Percentiles rank a stretch among this genome's conserved stretches.
These are phyloP conservation scores for Danaus plexippus DNA, from an alignment of 1,140 invertebrate genomes.

Conservation along the genomic window DNA sequence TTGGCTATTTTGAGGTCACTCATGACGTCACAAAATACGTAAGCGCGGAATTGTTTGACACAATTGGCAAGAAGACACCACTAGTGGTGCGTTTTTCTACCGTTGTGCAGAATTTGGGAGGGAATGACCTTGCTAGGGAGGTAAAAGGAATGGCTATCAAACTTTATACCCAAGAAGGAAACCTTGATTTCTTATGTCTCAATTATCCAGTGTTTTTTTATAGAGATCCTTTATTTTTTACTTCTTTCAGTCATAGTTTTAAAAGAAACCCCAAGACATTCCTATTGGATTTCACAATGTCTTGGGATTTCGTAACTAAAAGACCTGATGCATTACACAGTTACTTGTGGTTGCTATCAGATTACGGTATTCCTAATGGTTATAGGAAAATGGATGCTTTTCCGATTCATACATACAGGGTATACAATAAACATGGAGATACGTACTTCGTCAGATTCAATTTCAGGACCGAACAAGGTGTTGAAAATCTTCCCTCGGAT, in stretches of 20 bases:
- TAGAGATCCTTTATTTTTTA: conserved; percentile 77
- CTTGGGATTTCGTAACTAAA: conserved; percentile 90
- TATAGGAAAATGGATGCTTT: conserved; percentile 79
- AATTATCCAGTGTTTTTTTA: conserved; percentile 82
- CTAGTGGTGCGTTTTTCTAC: conserved; percentile 81
- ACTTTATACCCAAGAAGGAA: conserved; percentile 82
- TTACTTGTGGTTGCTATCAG: conserved; percentile 85
- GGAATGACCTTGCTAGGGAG: conserved; percentile 81
- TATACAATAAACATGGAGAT: conserved; percentile 75
- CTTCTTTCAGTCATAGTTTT: conserved; percentile 71
- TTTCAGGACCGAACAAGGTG: conserved; percentile 79
- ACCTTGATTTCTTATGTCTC: conserved; percentile 81
- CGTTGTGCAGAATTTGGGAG: conserved; percentile 87
- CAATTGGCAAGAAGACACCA: conserved; percentile 88
- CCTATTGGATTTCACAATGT: conserved; percentile 82
- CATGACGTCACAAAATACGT: conserved; percentile 91
- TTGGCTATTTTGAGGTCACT: conserved; percentile 95
- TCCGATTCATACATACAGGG: conserved; percentile 79
- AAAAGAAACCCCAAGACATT: conserved; percentile 80
- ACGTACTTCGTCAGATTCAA: conserved; percentile 82
- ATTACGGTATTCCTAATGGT: conserved; percentile 92
- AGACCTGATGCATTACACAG: conserved; percentile 86
- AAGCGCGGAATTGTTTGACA: conserved; percentile 87
- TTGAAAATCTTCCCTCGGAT: conserved; percentile 72
- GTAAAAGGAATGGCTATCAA: conserved; percentile 79